phyloP scores from a whole-genome alignment of 2,888 invertebrate genomes.

The Sympetrum striolatum region DNA sequence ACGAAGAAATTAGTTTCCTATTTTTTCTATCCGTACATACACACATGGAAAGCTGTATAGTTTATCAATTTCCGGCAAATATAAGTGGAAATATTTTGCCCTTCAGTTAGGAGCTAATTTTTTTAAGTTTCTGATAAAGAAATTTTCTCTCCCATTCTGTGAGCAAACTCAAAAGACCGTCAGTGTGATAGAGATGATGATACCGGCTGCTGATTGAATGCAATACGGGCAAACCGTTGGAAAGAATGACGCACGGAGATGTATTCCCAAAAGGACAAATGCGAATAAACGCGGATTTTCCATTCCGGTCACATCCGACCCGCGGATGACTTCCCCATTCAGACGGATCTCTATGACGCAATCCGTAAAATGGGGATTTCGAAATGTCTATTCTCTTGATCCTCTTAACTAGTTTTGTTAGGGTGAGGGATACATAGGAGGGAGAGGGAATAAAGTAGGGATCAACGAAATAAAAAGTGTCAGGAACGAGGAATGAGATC shows the following conservation, averaged over 20 bases:
- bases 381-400: background rate
- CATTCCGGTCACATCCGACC: background rate
- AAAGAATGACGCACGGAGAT: background rate
- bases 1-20: too few relatives aligned
- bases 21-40: too few relatives aligned
- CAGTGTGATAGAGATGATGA: background rate
- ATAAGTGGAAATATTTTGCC: too few relatives aligned
- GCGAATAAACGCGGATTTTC: background rate
- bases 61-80: too few relatives aligned
- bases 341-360: background rate
- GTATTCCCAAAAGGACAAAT: background rate
- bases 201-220: background rate
- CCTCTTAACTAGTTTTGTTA: background rate
- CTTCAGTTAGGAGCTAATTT: too few relatives aligned
- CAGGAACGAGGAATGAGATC: too few relatives aligned
- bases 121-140: too few relatives aligned
- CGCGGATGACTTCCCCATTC: background rate
- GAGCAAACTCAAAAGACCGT: too few relatives aligned
- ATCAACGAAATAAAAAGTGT: background rate
- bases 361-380: background rate
- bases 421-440: background rate
- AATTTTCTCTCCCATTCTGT: too few relatives aligned
- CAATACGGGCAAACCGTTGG: background rate
- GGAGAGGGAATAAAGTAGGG: too few relatives aligned
- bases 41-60: too few relatives aligned